Evolutionary conservation across 1,140 invertebrate species (phyloP).

Genomic region (Hydropsyche tenuis): DNA sequence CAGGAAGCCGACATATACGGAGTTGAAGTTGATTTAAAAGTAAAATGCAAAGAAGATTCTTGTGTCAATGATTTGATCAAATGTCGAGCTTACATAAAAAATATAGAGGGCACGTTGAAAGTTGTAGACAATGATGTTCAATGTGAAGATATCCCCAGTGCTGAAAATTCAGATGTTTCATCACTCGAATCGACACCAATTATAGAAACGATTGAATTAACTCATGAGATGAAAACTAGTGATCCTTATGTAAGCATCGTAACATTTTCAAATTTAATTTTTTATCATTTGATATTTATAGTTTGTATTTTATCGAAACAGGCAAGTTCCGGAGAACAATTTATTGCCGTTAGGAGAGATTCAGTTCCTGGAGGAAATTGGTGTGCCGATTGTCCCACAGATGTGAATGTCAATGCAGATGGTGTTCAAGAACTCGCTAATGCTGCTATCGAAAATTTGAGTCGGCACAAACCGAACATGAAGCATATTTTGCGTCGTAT

Average conservation of each 20-base stretch:
- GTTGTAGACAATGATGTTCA: not conserved
- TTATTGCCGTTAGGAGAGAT: constrained; percentile 57
- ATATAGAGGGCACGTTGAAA: not conserved
- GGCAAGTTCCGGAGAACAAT: constrained; percentile 61
- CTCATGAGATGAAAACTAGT: constrained; percentile 43
- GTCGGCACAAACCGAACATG: constrained; percentile 54
- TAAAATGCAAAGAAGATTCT: not conserved
- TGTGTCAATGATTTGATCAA: not conserved
- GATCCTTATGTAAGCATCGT: constrained; percentile 40
- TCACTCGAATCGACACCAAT: not conserved
- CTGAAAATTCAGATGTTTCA: not conserved
- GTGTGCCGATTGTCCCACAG: constrained; percentile 58
- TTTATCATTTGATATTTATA: not conserved
- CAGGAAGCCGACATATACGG: not conserved
- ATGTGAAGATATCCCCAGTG: not conserved
- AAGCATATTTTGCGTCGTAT: constrained; percentile 55
- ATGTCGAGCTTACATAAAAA: not conserved
- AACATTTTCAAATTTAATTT: not conserved
- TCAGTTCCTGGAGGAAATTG: constrained; percentile 52
- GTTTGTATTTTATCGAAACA: constrained; percentile 46
- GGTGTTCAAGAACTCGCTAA: constrained; percentile 56
- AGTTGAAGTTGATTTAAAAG: not conserved
- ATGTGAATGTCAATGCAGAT: constrained; percentile 55
- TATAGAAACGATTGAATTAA: constrained; percentile 31
- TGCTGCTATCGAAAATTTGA: constrained; percentile 56